Evolutionary conservation across 1,140 invertebrate species (phyloP).

Genomic region (Apolygus lucorum): DNA sequence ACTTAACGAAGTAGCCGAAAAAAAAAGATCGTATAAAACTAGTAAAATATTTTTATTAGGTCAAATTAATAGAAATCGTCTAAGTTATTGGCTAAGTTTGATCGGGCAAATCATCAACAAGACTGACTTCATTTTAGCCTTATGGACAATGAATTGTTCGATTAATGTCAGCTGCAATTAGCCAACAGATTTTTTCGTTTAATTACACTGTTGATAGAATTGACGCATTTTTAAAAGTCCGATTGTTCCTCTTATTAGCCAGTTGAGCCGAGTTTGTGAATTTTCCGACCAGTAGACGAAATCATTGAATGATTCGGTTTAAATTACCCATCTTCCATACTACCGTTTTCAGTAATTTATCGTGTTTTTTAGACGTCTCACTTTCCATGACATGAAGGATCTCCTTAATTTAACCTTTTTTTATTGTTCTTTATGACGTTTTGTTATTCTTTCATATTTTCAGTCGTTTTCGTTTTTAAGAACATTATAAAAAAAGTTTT

Average conservation of each 20-base stretch:
- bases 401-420: neutral
- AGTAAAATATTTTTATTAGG: neutral
- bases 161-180: neutral
- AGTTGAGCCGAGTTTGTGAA: neutral
- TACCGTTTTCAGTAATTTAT: neutral
- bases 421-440: neutral
- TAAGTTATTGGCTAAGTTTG: neutral
- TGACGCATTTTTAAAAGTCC: neutral
- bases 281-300: neutral
- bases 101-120: neutral
- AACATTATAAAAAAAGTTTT: no score
- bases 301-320: neutral
- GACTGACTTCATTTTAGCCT: constrained; percentile 15
- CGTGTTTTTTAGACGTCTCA: neutral
- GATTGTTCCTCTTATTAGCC: neutral
- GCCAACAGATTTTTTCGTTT: neutral
- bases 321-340: neutral
- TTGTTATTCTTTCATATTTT: neutral
- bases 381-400: neutral
- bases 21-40: neutral
- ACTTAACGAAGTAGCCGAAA: neutral
- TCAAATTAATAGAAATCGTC: neutral
- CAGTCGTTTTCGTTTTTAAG: neutral
- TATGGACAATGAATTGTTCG: constrained; percentile 7
- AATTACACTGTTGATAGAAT: neutral